A percentile compares a stretch with the other conserved stretches of the same genome.
Evolutionary conservation across 2,888 invertebrate species (phyloP).

Genomic region (Agonum fuliginosum): DNA sequence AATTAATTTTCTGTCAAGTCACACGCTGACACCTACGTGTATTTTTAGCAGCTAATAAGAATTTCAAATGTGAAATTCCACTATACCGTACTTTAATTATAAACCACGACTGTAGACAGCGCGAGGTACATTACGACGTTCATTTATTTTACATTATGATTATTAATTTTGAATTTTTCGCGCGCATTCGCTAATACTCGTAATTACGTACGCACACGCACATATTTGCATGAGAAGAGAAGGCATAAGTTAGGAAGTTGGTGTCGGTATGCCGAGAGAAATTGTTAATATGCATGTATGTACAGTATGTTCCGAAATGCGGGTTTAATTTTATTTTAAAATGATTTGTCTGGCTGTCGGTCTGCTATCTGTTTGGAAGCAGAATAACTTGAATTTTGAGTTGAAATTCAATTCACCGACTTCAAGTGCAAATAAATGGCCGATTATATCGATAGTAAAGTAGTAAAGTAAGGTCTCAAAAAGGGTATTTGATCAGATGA

Average conservation of each 20-base stretch:
- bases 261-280: no score
- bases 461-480: no score
- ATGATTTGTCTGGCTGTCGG: no score
- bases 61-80: constrained; percentile 56
- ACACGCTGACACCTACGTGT: constrained; percentile 58
- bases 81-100: constrained; percentile 52
- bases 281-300: constrained; percentile 1
- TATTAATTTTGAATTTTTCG: constrained; percentile 40
- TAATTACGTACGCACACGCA: constrained; percentile 18
- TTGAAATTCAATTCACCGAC: no score
- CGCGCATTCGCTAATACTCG: constrained; percentile 14
- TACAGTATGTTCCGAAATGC: constrained; percentile 1
- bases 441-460: no score
- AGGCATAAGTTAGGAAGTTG: no score
- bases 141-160: constrained; percentile 41
- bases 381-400: no score
- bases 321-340: no score
- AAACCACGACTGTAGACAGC: constrained; percentile 17
- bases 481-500: no score
- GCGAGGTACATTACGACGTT: constrained; percentile 14
- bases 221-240: constrained; percentile 17
- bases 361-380: no score
- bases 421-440: no score
- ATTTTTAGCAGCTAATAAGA: constrained; percentile 59
- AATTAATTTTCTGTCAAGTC: constrained; percentile 60